Evolutionary conservation across 2,797 vertebrate genomes (phyloP).

Genomic region (Pseudochromis fuscus): DNA sequence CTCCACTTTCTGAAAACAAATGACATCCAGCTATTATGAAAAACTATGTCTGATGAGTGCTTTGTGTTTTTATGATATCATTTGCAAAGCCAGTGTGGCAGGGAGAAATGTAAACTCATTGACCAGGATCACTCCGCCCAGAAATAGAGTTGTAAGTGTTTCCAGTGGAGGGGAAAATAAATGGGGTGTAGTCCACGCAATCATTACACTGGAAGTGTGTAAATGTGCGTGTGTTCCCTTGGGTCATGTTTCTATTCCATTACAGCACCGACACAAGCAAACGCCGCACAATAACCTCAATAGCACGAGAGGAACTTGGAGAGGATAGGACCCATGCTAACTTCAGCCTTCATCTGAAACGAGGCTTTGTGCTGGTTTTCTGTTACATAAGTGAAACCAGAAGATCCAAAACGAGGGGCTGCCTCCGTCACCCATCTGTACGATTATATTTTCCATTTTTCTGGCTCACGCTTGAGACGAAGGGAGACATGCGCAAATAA

Average conservation of each 20-base stretch:
- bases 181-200: conserved; percentile 58
- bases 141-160: conserved; percentile 59
- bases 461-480: conserved; percentile 13
- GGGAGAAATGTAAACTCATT: conserved; percentile 46
- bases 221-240: conserved; percentile 53
- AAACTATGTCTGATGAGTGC: conserved; percentile 16
- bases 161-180: conserved; percentile 61
- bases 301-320: conserved; percentile 49
- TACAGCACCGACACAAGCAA: conserved; percentile 44
- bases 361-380: conserved; percentile 16
- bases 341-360: conserved; percentile 43
- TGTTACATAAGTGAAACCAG: conserved; percentile 50
- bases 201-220: conserved; percentile 52
- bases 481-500: conserved; percentile 8
- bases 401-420: conserved; percentile 30
- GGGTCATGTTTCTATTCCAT: conserved; percentile 69
- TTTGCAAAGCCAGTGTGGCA: conserved; percentile 23
- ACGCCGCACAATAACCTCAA: conserved; percentile 62
- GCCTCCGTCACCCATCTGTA: conserved; percentile 36
- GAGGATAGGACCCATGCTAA: conserved; percentile 15
- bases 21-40: conserved; percentile 15
- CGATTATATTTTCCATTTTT: conserved; percentile 42
- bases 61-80: conserved; percentile 46
- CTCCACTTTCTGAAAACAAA: conserved; percentile 9
- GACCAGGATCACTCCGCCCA: conserved; percentile 28